Conservation (phyloP, 1,140 invertebrate genomes). For the Aporrectodea caliginosa region DNA sequence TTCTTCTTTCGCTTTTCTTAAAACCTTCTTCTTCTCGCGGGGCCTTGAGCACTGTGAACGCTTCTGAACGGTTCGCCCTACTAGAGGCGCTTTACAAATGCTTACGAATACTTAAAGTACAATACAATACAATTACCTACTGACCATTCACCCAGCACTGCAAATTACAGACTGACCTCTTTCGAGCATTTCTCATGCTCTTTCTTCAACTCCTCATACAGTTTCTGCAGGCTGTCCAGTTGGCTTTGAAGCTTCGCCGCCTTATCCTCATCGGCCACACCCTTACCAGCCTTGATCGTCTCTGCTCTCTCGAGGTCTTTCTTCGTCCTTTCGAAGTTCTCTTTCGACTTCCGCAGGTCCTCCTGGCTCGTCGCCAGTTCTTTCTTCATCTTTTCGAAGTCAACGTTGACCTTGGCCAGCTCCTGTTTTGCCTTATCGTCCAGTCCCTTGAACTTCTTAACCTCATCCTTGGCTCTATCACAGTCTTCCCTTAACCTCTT, state of each 20-base stretch:
- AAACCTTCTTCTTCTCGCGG: too few relatives aligned
- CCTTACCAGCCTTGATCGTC: background rate
- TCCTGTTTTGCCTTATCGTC: too few relatives aligned
- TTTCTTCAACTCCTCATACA: background rate
- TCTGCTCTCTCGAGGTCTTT: background rate
- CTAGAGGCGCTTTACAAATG: too few relatives aligned
- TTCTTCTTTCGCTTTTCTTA: too few relatives aligned
- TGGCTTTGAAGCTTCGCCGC: background rate
- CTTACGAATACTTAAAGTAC: too few relatives aligned
- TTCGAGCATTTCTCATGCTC: background rate
- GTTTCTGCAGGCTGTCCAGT: background rate
- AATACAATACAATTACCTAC: too few relatives aligned
- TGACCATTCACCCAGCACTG: background rate
- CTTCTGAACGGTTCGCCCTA: too few relatives aligned
- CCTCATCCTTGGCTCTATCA: too few relatives aligned
- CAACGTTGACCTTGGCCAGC: background rate
- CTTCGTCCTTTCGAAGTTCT: background rate
- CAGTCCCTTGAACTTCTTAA: background rate
- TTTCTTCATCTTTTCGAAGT: background rate
- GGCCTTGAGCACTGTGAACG: too few relatives aligned
- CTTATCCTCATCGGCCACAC: background rate
- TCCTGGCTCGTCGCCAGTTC: background rate
- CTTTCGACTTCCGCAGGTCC: background rate
- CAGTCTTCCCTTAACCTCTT: background rate
- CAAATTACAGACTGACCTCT: background rate